Evolutionary conservation across 2,113 vertebrate species (phyloP), one percentile per base, ranked within the genome.

Genomic region (Pomatorhinus ruficollis): DNA sequence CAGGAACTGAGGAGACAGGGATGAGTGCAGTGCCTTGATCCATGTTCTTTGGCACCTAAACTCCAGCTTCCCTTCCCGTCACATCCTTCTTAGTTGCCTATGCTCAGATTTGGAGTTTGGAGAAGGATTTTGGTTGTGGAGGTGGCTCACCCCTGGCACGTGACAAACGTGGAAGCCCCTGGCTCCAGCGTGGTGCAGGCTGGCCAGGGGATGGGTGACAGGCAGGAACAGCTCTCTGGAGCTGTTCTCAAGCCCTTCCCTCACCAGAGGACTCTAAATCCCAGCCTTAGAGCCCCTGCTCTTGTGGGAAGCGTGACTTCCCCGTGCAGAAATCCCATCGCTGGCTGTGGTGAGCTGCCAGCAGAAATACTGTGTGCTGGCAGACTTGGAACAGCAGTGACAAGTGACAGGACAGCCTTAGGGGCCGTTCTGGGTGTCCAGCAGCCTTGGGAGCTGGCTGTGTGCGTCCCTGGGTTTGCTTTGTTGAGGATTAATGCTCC

Each of bases 21-120:
- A 5, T 5, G 60, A 0, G 5, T 6, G 35, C 10, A 5, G 20
- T 3, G 25, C 59, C 63, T 31, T 2, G 5, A 20, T 25, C 15
- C 72, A 0, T 0, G 2, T 5, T 11, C 28, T 65, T 61, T 3
- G 4, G 30, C 16, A 45, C 15, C 63, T 3, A 7, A 40, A 42
- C 10, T 12, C 9, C 27, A 22, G 17, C 14, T 59, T 45, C 30
- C 27, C 49, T 81, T 68, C 49, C 28, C 6, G 2, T 6, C 12
- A 0, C 17, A 2, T 33, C 50, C 50, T 8, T 50, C 40, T 42
- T 3, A 1, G 27, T 1, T n/a, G 40, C 6, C 39, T 13, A 0
- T 3, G 12, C 16, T 14, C 33, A 3, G 28, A 53, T 20, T 7
- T 70, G 64, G 80, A 57, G 68, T 47, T 1, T 27, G 44, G 68